Evolutionary conservation across 2,797 vertebrate species (phyloP).

Genomic region (Holocentrus rufus): DNA sequence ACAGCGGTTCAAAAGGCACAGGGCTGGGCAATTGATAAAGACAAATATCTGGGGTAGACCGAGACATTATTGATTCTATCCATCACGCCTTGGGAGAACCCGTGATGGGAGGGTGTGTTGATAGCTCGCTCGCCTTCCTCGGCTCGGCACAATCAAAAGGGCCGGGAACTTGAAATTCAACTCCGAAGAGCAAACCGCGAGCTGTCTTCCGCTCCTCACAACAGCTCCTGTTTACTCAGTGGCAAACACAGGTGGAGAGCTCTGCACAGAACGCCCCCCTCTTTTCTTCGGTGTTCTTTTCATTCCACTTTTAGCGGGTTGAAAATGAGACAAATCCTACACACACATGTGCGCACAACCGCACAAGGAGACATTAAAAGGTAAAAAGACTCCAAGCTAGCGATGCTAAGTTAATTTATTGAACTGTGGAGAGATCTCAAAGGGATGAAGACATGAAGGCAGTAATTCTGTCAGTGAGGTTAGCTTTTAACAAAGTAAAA

Average conservation of each 20-base stretch:
- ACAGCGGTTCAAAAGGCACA: conserved; percentile 67
- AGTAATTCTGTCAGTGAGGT: conserved; percentile 14
- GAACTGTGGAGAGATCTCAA: conserved; percentile 30
- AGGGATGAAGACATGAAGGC: conserved; percentile 26
- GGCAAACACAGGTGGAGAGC: conserved; percentile 70
- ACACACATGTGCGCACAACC: conserved; percentile 12
- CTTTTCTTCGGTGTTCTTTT: conserved; percentile 45
- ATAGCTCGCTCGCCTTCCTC: conserved; percentile 56
- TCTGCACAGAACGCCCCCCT: conserved; percentile 18
- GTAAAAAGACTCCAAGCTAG: conserved; percentile 36
- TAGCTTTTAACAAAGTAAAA: neutral
- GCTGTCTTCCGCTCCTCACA: conserved; percentile 64
- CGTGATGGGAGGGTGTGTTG: conserved; percentile 44
- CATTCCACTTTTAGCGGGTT: conserved; percentile 43
- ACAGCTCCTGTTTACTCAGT: conserved; percentile 76
- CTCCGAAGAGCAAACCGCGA: conserved; percentile 65
- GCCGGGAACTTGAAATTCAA: conserved; percentile 69
- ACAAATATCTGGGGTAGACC: conserved; percentile 70
- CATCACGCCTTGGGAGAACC: conserved; percentile 63
- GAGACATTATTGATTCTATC: conserved; percentile 70
- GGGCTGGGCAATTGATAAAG: conserved; percentile 66
- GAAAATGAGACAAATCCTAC: conserved; percentile 48
- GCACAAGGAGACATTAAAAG: conserved; percentile 17
- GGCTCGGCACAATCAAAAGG: conserved; percentile 65
- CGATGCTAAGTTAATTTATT: conserved; percentile 32